Percentiles rank a stretch among this genome's conserved stretches.
These are phyloP conservation scores for Danio rerio DNA, from an alignment of 2,113 vertebrate species.

Conservation along the genomic window GRCz12tu NC_133186.1:46642001-46642500, in stretches of 20 bases:
- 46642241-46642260: conserved; percentile 8
- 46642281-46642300: too few species aligned
- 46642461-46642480: too few species aligned
- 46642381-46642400: too few species aligned
- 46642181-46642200: background rate
- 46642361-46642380: too few species aligned
- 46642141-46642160: background rate
- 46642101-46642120: background rate
- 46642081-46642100: background rate
- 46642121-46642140: background rate
- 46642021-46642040: background rate
- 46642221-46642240: conserved; percentile 22
- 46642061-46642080: background rate
- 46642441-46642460: too few species aligned
- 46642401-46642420: too few species aligned
- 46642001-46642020: background rate
- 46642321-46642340: background rate
- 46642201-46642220: conserved; percentile 7
- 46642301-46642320: too few species aligned
- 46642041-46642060: background rate
- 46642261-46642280: background rate
- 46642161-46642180: background rate
- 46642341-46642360: too few species aligned
- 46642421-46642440: too few species aligned
- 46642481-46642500: too few species aligned